A percentile compares a stretch with the other conserved stretches of the same genome.
phyloP scores from a whole-genome alignment of 2,113 vertebrate genomes.

The Pelmatolapia mariae region DNA sequence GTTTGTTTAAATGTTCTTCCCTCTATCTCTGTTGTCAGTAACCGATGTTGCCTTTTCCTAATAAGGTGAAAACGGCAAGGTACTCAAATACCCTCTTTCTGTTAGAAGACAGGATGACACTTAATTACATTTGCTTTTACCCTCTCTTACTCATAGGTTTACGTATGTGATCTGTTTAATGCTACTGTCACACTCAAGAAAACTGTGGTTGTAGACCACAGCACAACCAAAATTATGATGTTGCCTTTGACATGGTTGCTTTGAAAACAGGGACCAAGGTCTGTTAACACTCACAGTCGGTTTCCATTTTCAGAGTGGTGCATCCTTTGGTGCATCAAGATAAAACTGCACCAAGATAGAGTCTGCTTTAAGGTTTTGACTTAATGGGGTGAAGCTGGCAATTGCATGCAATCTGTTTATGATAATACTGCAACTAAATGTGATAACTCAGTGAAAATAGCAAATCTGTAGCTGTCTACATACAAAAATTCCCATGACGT shows the following conservation, averaged over 20 bases:
- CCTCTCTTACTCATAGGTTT: neutral
- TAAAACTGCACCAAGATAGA: neutral
- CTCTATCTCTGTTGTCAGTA: neutral
- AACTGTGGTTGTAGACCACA: neutral
- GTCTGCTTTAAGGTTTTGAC: neutral
- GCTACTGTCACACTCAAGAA: neutral
- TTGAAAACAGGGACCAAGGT: neutral
- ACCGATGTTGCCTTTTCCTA: neutral
- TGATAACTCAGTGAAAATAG: neutral
- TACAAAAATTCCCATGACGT: neutral
- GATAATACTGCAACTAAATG: neutral
- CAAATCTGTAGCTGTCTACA: accelerated
- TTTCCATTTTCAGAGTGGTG: neutral
- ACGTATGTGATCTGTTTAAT: neutral
- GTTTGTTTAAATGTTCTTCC: slow-evolving; percentile 22
- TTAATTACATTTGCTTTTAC: neutral
- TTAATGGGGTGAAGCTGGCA: neutral
- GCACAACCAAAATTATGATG: neutral
- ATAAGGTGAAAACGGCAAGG: neutral
- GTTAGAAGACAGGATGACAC: neutral
- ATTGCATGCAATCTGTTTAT: neutral
- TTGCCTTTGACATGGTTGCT: neutral
- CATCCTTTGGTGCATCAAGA: neutral
- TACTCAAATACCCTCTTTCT: neutral
- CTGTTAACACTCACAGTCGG: neutral